Conservation (phyloP, 2,888 invertebrate genomes). For the Phengaris alcon region DNA sequence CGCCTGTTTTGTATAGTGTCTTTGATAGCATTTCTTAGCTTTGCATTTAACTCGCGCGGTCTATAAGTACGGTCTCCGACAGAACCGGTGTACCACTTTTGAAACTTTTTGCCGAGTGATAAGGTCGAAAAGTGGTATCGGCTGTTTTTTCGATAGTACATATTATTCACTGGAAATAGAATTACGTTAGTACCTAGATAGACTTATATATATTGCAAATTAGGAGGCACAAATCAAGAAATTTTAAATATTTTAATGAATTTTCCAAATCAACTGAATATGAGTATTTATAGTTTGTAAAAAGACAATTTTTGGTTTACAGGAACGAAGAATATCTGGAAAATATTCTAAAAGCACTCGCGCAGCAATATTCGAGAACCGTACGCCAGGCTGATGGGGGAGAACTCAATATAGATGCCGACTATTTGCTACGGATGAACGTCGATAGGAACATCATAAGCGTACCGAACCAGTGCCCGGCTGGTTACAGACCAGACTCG, state of each 20-base stretch:
- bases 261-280: not conserved
- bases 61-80: too few species aligned
- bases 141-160: too few species aligned
- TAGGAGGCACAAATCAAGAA: not conserved
- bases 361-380: not conserved
- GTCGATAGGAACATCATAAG: slow-evolving; percentile 31
- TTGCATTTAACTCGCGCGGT: too few species aligned
- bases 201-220: too few species aligned
- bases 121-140: too few species aligned
- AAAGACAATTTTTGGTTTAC: not conserved
- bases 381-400: slow-evolving; percentile 20
- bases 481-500: slow-evolving; percentile 54
- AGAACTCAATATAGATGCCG: not conserved
- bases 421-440: not conserved
- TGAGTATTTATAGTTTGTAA: not conserved
- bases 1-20: too few species aligned
- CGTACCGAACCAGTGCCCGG: slow-evolving; percentile 54
- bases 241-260: not conserved
- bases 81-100: too few species aligned
- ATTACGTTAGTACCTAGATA: too few species aligned
- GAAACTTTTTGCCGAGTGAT: too few species aligned
- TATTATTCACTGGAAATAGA: too few species aligned
- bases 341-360: not conserved
- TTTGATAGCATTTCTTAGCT: too few species aligned
- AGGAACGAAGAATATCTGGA: not conserved